phyloP scores from a whole-genome alignment of 2,113 vertebrate species.

The Limanda limanda region DNA sequence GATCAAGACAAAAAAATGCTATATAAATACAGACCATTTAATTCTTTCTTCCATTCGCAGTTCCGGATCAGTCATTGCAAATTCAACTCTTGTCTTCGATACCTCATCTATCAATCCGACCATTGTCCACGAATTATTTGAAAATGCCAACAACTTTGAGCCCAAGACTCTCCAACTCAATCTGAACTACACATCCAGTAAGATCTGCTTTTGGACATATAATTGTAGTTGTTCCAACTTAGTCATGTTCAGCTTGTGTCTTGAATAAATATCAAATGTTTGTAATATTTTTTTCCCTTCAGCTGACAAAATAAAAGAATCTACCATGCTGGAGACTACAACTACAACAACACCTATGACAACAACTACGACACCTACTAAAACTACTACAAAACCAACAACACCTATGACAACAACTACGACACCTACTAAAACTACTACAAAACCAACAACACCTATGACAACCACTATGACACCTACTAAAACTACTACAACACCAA shows the following conservation, averaged over 20 bases:
- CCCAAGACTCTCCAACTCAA: slow-evolving; percentile 45
- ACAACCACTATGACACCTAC: background rate
- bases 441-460: background rate
- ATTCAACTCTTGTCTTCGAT: slow-evolving; percentile 43
- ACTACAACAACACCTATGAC: background rate
- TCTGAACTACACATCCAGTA: slow-evolving; percentile 25
- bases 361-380: background rate
- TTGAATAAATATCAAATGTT: background rate
- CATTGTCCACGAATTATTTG: background rate
- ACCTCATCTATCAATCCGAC: fast-evolving
- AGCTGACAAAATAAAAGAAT: background rate
- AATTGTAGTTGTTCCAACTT: background rate
- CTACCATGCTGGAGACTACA: background rate
- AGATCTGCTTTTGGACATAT: slow-evolving; percentile 6
- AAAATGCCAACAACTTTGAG: fast-evolving
- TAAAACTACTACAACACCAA: background rate
- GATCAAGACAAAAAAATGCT: too few relatives aligned
- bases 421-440: background rate
- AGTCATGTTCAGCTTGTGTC: background rate
- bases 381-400: background rate
- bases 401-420: background rate
- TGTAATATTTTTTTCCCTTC: slow-evolving; percentile 6
- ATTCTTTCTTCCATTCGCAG: slow-evolving; percentile 37
- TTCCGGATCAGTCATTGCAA: slow-evolving; percentile 62
- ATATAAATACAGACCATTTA: background rate